Percentiles rank a stretch among this genome's conserved stretches.
Conservation (phyloP, 1,140 invertebrate species). For the Drosophila erecta region DNA sequence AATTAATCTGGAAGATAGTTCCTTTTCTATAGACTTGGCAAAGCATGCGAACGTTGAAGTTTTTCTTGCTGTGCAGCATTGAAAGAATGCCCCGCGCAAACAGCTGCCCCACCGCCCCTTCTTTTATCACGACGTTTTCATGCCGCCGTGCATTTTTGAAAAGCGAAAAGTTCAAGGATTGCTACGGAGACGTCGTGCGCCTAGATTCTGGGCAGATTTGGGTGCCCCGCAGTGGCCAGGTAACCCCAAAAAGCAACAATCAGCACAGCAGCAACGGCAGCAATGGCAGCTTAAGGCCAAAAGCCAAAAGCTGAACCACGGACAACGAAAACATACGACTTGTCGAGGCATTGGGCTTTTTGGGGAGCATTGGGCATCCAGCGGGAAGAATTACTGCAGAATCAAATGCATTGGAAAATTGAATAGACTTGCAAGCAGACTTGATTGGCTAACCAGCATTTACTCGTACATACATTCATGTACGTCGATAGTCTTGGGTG, state of each 20-base stretch:
- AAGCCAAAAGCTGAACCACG: constrained; percentile 25
- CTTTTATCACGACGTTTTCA: constrained; percentile 26
- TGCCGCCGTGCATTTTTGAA: constrained; percentile 70
- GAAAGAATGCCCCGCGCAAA: constrained; percentile 1
- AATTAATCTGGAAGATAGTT: no score
- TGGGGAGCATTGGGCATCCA: not conserved
- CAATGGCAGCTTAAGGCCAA: constrained; percentile 1
- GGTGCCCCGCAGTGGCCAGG: constrained; percentile 53
- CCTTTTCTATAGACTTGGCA: no score
- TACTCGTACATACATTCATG: no score
- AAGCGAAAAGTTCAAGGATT: constrained; percentile 79
- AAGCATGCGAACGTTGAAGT: no score
- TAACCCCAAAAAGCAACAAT: constrained; percentile 61
- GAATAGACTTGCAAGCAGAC: not conserved
- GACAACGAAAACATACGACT: constrained; percentile 11
- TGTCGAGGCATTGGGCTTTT: constrained; percentile 4
- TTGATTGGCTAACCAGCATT: no score
- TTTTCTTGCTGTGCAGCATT: not conserved
- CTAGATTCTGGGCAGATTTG: constrained; percentile 69
- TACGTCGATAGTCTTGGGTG: no score
- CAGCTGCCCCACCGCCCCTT: not conserved
- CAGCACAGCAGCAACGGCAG: constrained; percentile 3
- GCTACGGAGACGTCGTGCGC: constrained; percentile 57
- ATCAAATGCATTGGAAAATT: constrained; percentile 2
- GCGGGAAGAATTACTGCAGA: not conserved